Evolutionary conservation across 2,888 invertebrate species (phyloP).

Genomic region (Dynastes grantii): DNA sequence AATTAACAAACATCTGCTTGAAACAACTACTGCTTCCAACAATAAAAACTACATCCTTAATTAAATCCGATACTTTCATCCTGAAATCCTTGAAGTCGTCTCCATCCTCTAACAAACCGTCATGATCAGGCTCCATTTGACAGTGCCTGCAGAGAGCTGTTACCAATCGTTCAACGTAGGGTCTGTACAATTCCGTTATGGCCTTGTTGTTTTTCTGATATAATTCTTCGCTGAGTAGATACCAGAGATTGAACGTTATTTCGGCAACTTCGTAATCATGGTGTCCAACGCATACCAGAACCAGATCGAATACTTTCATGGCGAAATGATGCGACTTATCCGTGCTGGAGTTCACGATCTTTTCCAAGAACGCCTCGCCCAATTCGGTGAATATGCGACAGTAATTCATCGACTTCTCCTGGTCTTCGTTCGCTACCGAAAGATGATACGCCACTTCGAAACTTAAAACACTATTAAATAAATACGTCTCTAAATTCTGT

Average conservation of each 20-base stretch:
- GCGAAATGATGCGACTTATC: slow-evolving; percentile 81
- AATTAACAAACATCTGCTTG: slow-evolving; percentile 88
- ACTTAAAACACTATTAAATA: slow-evolving; percentile 86
- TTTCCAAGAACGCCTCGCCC: slow-evolving; percentile 91
- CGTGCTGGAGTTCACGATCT: slow-evolving; percentile 80
- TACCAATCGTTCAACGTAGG: slow-evolving; percentile 92
- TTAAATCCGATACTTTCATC: slow-evolving; percentile 89
- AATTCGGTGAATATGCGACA: slow-evolving; percentile 96
- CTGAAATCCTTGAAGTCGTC: slow-evolving; percentile 91
- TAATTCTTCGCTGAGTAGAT: slow-evolving; percentile 93
- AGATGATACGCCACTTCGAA: slow-evolving; percentile 91
- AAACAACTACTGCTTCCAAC: slow-evolving; percentile 95
- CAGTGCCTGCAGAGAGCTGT: slow-evolving; percentile 91
- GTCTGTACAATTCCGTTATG: slow-evolving; percentile 87
- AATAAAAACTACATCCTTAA: slow-evolving; percentile 97
- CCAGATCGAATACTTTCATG: slow-evolving; percentile 88
- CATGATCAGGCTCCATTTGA: slow-evolving; percentile 96
- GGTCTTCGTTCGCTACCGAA: slow-evolving; percentile 94
- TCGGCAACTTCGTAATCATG: slow-evolving; percentile 97
- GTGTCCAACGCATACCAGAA: slow-evolving; percentile 94
- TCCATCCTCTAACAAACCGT: slow-evolving; percentile 86
- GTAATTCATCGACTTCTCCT: slow-evolving; percentile 94
- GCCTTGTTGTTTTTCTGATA: slow-evolving; percentile 90
- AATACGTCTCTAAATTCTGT: slow-evolving; percentile 82
- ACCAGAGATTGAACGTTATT: slow-evolving; percentile 98